Evolutionary conservation across 2,113 vertebrate genomes (phyloP), one percentile per base, ranked within the genome.

Genomic region (Malurus elegans): DNA sequence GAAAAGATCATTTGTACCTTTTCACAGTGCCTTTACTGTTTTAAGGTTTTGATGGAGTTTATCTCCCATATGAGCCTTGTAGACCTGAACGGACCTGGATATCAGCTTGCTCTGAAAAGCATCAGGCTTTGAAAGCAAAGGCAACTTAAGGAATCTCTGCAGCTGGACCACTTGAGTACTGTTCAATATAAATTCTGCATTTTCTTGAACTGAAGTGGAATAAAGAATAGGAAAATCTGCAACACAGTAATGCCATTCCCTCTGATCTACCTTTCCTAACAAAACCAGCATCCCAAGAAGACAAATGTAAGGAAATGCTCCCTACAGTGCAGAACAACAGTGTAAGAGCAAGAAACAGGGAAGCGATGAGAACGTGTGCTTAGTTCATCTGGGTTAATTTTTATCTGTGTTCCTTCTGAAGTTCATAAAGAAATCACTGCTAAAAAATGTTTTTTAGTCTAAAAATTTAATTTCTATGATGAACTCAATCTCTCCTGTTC

Each of bases 211-310:
- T 67, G 11, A 72, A 79, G 13, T 15, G 38, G n/a, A n/a, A 34
- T 31, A 36, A 88, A 73, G 32, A 60, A 21, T 0, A 83, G 47
- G 28, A 45, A 47, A 83, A 69, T 8, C 6, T 85, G 21, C n/a
- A 65, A 9, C 9, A 80, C 47, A 29, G 24, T 40, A 44, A 74
- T 0, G 0, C 23, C n/a, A 3, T 32, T 64, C 51, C 45, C 21
- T 60, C 62, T 8, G 1, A 15, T 36, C 25, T 84, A 73, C 73
- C 44, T 71, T 62, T 58, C 38, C 60, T 64, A 76, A 70, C 14
- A 80, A 67, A 88, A 36, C 28, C 57, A 90, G 12, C 28, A 38
- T 40, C 28, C 26, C 23, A 53, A 29, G 14, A 31, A 60, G 47
- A 50, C 23, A 67, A 60, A 38, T 1, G 0, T 3, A 75, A 57